These are phyloP conservation scores for Ectobius pallidus DNA, from an alignment of 2,888 invertebrate species.

Conservation along the genomic window DNA sequence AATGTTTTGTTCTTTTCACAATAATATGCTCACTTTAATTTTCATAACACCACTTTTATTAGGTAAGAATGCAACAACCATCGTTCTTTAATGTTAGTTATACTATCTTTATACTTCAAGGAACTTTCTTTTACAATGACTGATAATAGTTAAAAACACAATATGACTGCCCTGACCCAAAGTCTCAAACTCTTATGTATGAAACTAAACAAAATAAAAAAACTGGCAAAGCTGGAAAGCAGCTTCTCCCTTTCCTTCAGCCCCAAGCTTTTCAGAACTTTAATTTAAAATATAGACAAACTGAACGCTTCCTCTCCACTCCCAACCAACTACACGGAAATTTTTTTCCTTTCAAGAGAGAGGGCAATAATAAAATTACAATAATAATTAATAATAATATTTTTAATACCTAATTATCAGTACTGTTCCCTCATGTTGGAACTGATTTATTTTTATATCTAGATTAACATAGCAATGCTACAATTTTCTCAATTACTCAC, in stretches of 20 bases:
- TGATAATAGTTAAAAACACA: conserved; percentile 24
- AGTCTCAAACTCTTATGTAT: conserved; percentile 31
- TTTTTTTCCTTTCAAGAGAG: conserved; percentile 6
- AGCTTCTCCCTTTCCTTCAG: conserved; percentile 22
- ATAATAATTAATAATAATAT: conserved; percentile 19
- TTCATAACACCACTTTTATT: conserved; percentile 22
- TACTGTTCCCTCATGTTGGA: conserved; percentile 39
- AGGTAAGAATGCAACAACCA: conserved; percentile 23
- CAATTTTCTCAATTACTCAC: conserved; percentile 7
- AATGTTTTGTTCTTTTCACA: no score
- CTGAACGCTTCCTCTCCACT: conserved; percentile 7
- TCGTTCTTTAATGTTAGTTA: conserved; percentile 12
- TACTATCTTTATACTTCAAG: conserved; percentile 20
- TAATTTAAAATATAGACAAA: conserved; percentile 9
- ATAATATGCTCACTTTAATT: no score
- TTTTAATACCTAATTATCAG: conserved; percentile 42
- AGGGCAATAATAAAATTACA: conserved; percentile 21
- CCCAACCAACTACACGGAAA: conserved; percentile 5
- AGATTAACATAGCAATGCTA: conserved; percentile 21
- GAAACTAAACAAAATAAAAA: conserved; percentile 20
- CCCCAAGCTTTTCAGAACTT: conserved; percentile 21
- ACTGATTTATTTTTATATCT: conserved; percentile 12
- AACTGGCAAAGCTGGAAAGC: conserved; percentile 31
- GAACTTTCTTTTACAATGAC: conserved; percentile 29
- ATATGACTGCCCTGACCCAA: conserved; percentile 32